Evolutionary conservation across 2,797 vertebrate genomes (phyloP).

Genomic region (Darevskia mixta): DNA sequence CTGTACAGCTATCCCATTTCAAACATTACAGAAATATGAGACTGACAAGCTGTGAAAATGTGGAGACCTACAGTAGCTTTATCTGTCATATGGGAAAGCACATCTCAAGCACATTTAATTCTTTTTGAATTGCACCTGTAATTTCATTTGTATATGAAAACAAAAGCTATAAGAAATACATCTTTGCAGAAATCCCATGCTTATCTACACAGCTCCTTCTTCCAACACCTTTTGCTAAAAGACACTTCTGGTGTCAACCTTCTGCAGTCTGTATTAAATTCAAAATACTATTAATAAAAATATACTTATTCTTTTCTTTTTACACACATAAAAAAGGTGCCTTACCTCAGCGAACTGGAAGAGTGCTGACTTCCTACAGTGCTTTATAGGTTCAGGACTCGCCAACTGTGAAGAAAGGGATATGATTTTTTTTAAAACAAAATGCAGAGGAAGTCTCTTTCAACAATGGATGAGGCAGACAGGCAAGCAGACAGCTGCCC

Average conservation of each 20-base stretch:
- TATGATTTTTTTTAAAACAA: constrained; percentile 66
- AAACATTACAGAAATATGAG: not conserved
- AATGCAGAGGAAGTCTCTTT: constrained; percentile 61
- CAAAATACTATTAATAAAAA: not conserved
- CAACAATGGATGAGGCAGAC: constrained; percentile 26
- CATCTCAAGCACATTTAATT: not conserved
- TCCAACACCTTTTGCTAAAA: not conserved
- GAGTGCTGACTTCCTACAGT: constrained; percentile 91
- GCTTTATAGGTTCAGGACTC: constrained; percentile 85
- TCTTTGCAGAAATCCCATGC: not conserved
- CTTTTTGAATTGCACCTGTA: not conserved
- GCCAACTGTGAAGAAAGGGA: constrained; percentile 85
- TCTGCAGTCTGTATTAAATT: not conserved
- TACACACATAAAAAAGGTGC: constrained; percentile 20
- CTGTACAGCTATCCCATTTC: not conserved
- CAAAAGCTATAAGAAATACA: not conserved
- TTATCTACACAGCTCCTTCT: not conserved
- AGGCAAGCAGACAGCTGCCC: constrained; percentile 14
- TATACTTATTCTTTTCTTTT: not conserved
- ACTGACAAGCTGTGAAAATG: not conserved
- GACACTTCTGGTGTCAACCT: not conserved
- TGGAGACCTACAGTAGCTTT: not conserved
- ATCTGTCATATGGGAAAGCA: not conserved
- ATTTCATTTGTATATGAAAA: not conserved
- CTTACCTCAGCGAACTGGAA: constrained; percentile 96